Evolutionary conservation across 2,888 invertebrate genomes (phyloP).

Genomic region (Phengaris alcon): DNA sequence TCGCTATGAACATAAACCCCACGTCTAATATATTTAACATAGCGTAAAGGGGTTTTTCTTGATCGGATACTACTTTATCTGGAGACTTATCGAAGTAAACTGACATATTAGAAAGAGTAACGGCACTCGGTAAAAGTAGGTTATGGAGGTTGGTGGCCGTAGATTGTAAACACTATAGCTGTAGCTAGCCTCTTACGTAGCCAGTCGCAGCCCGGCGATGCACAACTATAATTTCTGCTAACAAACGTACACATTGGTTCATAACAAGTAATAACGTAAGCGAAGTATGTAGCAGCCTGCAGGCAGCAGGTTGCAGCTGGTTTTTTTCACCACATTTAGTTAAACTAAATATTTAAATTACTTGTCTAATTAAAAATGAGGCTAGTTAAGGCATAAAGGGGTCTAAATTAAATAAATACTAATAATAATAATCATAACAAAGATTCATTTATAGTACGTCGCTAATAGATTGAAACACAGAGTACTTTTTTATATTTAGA

Average conservation of each 20-base stretch:
- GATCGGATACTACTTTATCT: conserved; percentile 1
- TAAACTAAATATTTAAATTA: no score
- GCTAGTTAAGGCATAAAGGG: no score
- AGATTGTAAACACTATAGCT: background rate
- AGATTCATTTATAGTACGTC: no score
- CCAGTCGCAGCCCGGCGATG: background rate
- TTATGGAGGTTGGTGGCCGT: background rate
- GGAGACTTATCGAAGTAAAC: background rate
- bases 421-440: no score
- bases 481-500: no score
- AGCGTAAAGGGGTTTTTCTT: background rate
- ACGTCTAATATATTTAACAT: conserved; percentile 10
- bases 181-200: background rate
- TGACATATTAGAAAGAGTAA: conserved; percentile 9
- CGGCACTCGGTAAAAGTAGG: conserved; percentile 17
- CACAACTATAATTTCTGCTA: background rate
- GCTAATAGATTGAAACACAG: no score
- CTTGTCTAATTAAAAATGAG: no score
- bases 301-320: background rate
- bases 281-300: background rate
- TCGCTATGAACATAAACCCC: background rate
- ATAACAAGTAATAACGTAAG: no score
- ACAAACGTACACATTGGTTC: background rate
- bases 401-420: no score
- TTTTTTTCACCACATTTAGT: background rate